Base-by-base conservation (phyloP, 2,113 vertebrate genomes). In the Mixornis gularis region DNA sequence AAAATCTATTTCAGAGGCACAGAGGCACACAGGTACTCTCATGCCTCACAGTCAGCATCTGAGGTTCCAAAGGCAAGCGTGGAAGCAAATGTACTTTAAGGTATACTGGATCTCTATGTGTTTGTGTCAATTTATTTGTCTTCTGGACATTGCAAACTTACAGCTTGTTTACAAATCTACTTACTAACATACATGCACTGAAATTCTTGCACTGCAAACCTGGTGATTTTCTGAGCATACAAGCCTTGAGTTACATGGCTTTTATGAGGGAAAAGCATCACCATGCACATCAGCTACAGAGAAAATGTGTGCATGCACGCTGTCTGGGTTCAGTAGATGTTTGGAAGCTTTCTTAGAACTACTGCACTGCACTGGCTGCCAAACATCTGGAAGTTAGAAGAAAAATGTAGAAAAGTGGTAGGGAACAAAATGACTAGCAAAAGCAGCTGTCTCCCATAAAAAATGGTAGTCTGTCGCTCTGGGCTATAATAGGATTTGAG, bases 351-450 rank as follows among this genome's bases (percentile, higher is more conserved):
- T 55, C 58, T 60, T 65, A 38, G 20, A 79, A 41, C 79, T 88
- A 59, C 43, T 81, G 56, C n/a, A 76, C 30, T 79, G 65, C 41
- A 24, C 10, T 59, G 69, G 53, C 78, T 82, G 78, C 84, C 91
- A 91, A 93, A 79, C 78, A 93, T 79, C 78, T 92, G 87, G 70
- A 64, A 95, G 48, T 64, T 44, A 52, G 43, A 38, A 83, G 32
- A 66, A 92, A 85, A 85, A 73, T 14, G 17, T 36, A 58, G 46
- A 32, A 65, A 84, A 89, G 34, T 68, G n/a, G 13, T 36, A 81
- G 36, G 44, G 70, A 92, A 92, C 60, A 80, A 95, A 92, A 91
- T 77, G 32, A 81, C 65, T 52, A 49, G 34, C 27, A 87, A 89
- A 94, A 82, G 53, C 56, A 92, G 58, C 74, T 44, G 20, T 60